Conservation (phyloP, 2,888 invertebrate species). For the Nomada fucata region DNA sequence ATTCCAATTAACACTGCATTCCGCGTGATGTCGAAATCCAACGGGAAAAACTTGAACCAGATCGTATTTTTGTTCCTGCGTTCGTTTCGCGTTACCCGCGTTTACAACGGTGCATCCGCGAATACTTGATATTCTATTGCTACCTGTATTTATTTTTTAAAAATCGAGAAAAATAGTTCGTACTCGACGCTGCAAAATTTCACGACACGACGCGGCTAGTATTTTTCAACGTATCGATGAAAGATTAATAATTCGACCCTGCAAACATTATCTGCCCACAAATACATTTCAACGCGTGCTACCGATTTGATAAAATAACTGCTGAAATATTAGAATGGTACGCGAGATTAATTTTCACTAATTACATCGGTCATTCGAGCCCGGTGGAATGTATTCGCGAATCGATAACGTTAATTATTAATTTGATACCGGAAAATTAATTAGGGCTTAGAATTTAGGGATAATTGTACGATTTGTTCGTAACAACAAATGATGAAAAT, state of each 20-base stretch:
- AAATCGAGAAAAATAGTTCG: background rate
- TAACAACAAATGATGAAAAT: background rate
- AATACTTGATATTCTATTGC: constrained; percentile 7
- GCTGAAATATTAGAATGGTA: constrained; percentile 6
- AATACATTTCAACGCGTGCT: background rate
- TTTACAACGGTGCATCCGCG: background rate
- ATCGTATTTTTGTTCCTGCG: constrained; percentile 32
- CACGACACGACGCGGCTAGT: background rate
- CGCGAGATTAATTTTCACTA: constrained; percentile 13
- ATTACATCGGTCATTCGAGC: constrained; percentile 8
- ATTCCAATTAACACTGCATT: constrained; percentile 24
- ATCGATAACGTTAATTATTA: constrained; percentile 23
- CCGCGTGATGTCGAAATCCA: constrained; percentile 16
- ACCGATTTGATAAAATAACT: background rate
- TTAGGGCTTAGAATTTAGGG: constrained; percentile 5
- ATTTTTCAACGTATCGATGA: background rate
- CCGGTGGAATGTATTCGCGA: background rate
- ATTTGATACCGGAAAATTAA: constrained; percentile 26
- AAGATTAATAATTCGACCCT: background rate
- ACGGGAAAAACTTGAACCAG: constrained; percentile 11
- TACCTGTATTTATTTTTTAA: constrained; percentile 12
- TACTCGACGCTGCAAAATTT: background rate
- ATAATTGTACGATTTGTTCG: constrained; percentile 30
- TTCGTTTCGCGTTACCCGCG: background rate
- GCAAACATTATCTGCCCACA: too few relatives aligned